These are phyloP conservation scores for Onthophagus taurus DNA, from an alignment of 1,140 invertebrate species.

Conservation along the genomic window DNA sequence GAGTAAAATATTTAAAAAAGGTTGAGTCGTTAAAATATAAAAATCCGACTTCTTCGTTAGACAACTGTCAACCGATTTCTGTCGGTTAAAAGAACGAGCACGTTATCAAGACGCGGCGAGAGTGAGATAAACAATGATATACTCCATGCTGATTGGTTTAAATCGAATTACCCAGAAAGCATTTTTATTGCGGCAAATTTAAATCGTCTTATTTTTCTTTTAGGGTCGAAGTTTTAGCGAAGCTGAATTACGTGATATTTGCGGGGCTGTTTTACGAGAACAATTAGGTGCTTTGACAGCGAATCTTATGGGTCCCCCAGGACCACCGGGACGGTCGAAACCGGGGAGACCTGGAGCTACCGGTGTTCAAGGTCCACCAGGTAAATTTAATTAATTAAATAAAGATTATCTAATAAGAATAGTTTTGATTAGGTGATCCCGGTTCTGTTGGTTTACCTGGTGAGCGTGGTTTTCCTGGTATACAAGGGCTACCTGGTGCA, in stretches of 20 bases:
- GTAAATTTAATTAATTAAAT: slow-evolving; percentile 33
- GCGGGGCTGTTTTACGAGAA: slow-evolving; percentile 48
- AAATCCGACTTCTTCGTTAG: too few relatives aligned
- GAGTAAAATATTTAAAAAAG: too few relatives aligned
- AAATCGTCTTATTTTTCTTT: slow-evolving; percentile 15
- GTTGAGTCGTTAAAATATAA: too few relatives aligned
- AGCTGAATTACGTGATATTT: slow-evolving; percentile 45
- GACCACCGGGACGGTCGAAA: slow-evolving; percentile 48
- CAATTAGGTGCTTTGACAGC: slow-evolving; percentile 51
- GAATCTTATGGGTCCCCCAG: slow-evolving; percentile 50
- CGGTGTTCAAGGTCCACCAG: slow-evolving; percentile 52
- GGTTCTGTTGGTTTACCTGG: slow-evolving; percentile 33
- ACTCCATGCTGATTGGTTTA: background rate
- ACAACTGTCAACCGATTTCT: too few relatives aligned
- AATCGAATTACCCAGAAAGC: background rate
- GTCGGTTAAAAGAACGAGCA: too few relatives aligned
- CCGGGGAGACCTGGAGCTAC: slow-evolving; percentile 49
- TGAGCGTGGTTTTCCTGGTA: slow-evolving; percentile 53
- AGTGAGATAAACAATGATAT: background rate
- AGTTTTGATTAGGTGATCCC: slow-evolving; percentile 26
- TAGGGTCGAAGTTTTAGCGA: slow-evolving; percentile 46
- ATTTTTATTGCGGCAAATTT: background rate
- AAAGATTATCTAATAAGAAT: background rate
- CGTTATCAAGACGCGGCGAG: background rate
- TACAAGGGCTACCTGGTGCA: slow-evolving; percentile 49